A percentile compares a stretch with the other conserved stretches of the same genome.
Evolutionary conservation across 2,888 invertebrate species (phyloP).

Genomic region (Itoplectis maculator): DNA sequence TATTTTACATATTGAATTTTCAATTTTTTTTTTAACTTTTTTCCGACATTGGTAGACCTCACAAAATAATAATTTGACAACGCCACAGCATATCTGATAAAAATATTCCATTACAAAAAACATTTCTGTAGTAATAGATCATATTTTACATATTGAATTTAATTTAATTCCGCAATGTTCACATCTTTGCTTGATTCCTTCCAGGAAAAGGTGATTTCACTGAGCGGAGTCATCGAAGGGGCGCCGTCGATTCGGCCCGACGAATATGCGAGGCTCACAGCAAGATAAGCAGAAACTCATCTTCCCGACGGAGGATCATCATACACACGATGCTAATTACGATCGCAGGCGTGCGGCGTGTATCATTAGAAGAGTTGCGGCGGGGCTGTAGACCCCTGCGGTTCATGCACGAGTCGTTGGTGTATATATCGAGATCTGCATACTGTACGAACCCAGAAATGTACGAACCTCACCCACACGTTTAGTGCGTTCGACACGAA

Average conservation of each 20-base stretch:
- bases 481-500: not conserved
- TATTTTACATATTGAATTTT: too few relatives aligned
- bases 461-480: conserved; percentile 31
- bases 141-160: not conserved
- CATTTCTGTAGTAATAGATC: too few relatives aligned
- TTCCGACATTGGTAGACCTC: too few relatives aligned
- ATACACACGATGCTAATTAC: conserved; percentile 53
- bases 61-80: too few relatives aligned
- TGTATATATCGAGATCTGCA: conserved; percentile 45
- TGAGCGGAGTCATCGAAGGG: not conserved
- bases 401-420: conserved; percentile 18
- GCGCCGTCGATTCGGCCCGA: conserved; percentile 43
- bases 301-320: conserved; percentile 49
- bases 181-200: not conserved
- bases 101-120: too few relatives aligned
- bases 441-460: conserved; percentile 5
- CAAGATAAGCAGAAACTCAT: conserved; percentile 34
- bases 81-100: too few relatives aligned
- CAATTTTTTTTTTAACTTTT: too few relatives aligned
- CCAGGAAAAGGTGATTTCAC: not conserved
- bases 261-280: conserved; percentile 28
- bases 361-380: conserved; percentile 50
- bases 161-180: not conserved
- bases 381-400: conserved; percentile 46
- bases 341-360: conserved; percentile 33